Evolutionary conservation across 1,140 invertebrate genomes (phyloP).

Genomic region (Probaryconus sp.): DNA sequence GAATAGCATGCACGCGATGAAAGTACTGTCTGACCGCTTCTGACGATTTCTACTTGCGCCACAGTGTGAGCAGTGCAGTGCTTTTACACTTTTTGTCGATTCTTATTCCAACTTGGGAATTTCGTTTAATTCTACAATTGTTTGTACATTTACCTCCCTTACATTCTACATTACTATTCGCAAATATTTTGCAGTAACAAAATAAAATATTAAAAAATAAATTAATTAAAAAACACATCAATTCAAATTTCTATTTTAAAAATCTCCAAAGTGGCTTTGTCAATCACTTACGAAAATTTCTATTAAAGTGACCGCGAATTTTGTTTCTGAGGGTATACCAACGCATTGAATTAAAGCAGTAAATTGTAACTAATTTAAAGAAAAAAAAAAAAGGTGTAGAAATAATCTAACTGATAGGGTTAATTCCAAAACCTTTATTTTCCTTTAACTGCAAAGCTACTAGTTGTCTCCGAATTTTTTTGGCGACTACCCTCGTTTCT

Average conservation of each 20-base stretch:
- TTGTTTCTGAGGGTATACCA: too few species aligned
- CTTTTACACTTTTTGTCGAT: conserved; percentile 5
- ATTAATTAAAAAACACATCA: too few species aligned
- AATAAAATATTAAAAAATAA: too few species aligned
- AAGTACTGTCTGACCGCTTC: conserved; percentile 40
- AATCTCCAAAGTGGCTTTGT: too few species aligned
- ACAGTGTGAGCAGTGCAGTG: conserved; percentile 7
- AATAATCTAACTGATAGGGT: conserved; percentile 15
- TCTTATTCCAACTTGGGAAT: not conserved
- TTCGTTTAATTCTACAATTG: too few species aligned
- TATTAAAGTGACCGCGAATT: too few species aligned
- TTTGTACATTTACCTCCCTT: too few species aligned
- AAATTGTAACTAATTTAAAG: too few species aligned
- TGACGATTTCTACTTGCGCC: conserved; percentile 36
- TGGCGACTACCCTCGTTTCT: conserved; percentile 27
- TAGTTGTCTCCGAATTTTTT: conserved; percentile 35
- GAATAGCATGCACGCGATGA: conserved; percentile 9
- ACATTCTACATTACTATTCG: too few species aligned
- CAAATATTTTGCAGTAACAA: conserved; percentile 5
- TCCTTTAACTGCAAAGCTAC: not conserved
- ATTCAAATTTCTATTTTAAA: too few species aligned
- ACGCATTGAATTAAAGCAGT: too few species aligned
- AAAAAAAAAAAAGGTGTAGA: conserved; percentile 1
- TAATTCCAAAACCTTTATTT: conserved; percentile 21
- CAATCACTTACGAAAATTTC: too few species aligned